phyloP scores from a whole-genome alignment of 2,113 vertebrate genomes.

The Lepidothrix coronata region DNA sequence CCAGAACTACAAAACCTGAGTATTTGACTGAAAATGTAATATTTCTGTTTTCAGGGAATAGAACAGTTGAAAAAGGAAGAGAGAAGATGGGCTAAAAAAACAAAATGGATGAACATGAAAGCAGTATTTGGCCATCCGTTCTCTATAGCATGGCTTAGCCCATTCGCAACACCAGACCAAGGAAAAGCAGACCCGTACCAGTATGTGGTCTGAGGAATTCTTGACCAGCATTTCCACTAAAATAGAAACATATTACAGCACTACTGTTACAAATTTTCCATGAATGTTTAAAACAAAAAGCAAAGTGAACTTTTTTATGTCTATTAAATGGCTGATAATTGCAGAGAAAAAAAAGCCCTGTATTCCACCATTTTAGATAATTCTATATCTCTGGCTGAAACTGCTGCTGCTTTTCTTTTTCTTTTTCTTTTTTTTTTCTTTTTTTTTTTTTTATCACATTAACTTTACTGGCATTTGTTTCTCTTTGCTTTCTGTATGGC shows the following conservation, averaged over 20 bases:
- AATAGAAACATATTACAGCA: slow-evolving; percentile 64
- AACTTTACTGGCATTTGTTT: slow-evolving; percentile 73
- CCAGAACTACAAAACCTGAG: slow-evolving; percentile 19
- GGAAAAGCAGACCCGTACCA: slow-evolving; percentile 96
- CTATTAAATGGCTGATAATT: slow-evolving; percentile 73
- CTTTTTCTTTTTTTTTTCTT: neutral
- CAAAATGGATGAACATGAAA: slow-evolving; percentile 99
- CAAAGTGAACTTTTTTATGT: slow-evolving; percentile 66
- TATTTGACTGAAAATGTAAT: slow-evolving; percentile 81
- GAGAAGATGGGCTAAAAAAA: slow-evolving; percentile 95
- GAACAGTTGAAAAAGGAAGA: slow-evolving; percentile 99
- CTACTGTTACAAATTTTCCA: slow-evolving; percentile 64
- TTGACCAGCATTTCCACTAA: slow-evolving; percentile 70
- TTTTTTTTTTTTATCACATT: neutral
- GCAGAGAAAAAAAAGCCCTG: slow-evolving; percentile 73
- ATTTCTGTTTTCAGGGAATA: slow-evolving; percentile 93
- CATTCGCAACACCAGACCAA: slow-evolving; percentile 91
- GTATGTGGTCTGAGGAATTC: slow-evolving; percentile 91
- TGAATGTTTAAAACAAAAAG: slow-evolving; percentile 70
- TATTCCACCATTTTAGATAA: slow-evolving; percentile 64
- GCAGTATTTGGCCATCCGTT: slow-evolving; percentile 98
- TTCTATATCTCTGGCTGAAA: slow-evolving; percentile 69
- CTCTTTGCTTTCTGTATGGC: slow-evolving; percentile 71
- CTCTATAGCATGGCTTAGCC: slow-evolving; percentile 95
- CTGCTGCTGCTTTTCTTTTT: slow-evolving; percentile 36